phyloP scores from a whole-genome alignment of 1,140 invertebrate genomes.

The Drosophila dunni region DNA sequence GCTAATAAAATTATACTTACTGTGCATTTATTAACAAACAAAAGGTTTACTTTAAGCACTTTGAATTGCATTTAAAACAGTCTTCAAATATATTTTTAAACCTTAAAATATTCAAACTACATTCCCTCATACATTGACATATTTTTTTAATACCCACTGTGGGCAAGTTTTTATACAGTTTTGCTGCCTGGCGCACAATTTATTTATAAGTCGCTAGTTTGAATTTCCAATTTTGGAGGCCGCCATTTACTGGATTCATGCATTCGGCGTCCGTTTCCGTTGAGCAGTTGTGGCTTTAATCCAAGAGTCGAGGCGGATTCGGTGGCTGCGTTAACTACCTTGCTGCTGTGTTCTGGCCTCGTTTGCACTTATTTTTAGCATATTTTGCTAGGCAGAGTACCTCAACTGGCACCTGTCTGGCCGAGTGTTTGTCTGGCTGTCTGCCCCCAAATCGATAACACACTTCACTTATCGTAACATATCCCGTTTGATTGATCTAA shows the following conservation, averaged over 20 bases:
- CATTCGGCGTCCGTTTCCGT: slow-evolving; percentile 2
- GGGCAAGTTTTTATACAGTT: slow-evolving; percentile 16
- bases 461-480: slow-evolving; percentile 36
- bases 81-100: too few relatives aligned
- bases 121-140: background rate
- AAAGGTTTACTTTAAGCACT: background rate
- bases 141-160: background rate
- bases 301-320: background rate
- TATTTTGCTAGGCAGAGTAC: slow-evolving; percentile 49
- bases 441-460: slow-evolving; percentile 62
- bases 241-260: slow-evolving; percentile 29
- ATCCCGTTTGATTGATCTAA: slow-evolving; percentile 72
- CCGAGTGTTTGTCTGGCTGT: slow-evolving; percentile 11
- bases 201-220: slow-evolving; percentile 50
- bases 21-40: background rate
- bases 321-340: slow-evolving; percentile 5
- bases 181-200: slow-evolving; percentile 12
- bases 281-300: slow-evolving; percentile 30
- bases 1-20: too few relatives aligned
- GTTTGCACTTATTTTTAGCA: slow-evolving; percentile 73
- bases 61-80: background rate
- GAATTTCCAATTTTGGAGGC: slow-evolving; percentile 43
- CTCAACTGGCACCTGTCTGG: slow-evolving; percentile 44
- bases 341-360: slow-evolving; percentile 44
- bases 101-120: too few relatives aligned